These are phyloP conservation scores for Platycheirus rosarum DNA, from an alignment of 2,888 invertebrate genomes.

Conservation along the genomic window DNA sequence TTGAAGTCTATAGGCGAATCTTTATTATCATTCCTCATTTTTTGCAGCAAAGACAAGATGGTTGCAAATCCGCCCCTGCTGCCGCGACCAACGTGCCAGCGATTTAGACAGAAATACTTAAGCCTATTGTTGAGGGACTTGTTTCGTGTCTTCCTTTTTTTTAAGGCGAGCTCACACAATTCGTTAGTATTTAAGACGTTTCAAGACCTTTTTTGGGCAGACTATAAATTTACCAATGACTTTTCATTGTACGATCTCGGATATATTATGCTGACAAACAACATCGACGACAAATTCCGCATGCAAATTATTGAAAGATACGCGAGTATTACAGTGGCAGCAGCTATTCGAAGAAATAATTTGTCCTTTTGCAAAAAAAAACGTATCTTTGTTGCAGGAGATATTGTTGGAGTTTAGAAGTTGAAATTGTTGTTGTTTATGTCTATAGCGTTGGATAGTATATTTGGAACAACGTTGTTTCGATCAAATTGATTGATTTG, in stretches of 20 bases:
- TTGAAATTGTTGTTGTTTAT: constrained; percentile 49
- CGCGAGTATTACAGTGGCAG: constrained; percentile 5
- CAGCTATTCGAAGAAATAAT: constrained; percentile 67
- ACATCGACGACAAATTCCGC: constrained; percentile 67
- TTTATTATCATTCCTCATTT: constrained; percentile 3
- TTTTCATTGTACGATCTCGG: constrained; percentile 14
- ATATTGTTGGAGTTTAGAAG: constrained; percentile 36
- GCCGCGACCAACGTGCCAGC: neutral
- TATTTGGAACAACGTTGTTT: constrained; percentile 36
- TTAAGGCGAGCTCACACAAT: constrained; percentile 9
- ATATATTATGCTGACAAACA: constrained; percentile 14
- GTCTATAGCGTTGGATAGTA: constrained; percentile 57
- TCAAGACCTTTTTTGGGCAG: constrained; percentile 71
- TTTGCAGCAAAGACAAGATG: constrained; percentile 29
- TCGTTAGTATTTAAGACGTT: constrained; percentile 66
- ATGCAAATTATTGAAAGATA: constrained; percentile 70
- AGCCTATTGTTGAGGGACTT: constrained; percentile 44
- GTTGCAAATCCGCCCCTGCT: constrained; percentile 41
- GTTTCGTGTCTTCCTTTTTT: constrained; percentile 9
- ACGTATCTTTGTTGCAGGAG: constrained; percentile 20
- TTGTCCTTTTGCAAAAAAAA: constrained; percentile 68
- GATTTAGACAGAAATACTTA: constrained; percentile 3
- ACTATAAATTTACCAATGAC: constrained; percentile 63
- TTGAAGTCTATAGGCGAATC: constrained; percentile 60
- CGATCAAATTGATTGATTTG: constrained; percentile 62